A percentile compares a stretch with the other conserved stretches of the same genome.
phyloP scores from a whole-genome alignment of 2,888 invertebrate genomes.

The Cryptops parisi region DNA sequence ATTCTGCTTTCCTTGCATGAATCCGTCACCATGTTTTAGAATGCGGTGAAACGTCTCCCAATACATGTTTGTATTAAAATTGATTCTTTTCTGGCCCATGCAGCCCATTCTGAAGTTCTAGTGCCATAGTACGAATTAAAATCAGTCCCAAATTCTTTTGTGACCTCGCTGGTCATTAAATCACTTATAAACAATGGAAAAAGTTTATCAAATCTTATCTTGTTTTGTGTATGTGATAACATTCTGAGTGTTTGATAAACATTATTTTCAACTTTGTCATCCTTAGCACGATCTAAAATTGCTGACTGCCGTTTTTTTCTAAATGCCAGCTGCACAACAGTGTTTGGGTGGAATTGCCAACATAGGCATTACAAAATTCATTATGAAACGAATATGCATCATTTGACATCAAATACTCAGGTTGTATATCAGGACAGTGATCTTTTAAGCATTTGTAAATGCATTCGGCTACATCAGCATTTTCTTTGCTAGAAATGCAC shows the following conservation, averaged over 20 bases:
- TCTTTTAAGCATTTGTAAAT: background rate
- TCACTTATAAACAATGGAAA: background rate
- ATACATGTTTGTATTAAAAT: conserved; percentile 1
- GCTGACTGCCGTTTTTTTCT: background rate
- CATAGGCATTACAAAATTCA: background rate
- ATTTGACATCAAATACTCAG: background rate
- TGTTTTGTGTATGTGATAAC: background rate
- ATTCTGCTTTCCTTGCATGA: background rate
- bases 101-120: background rate
- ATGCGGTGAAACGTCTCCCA: background rate
- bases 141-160: background rate
- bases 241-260: background rate
- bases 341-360: background rate
- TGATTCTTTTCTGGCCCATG: background rate
- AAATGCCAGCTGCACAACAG: background rate
- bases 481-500: background rate
- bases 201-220: background rate
- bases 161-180: background rate
- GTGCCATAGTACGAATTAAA: background rate
- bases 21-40: background rate
- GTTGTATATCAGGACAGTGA: background rate
- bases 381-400: background rate
- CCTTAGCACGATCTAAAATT: background rate
- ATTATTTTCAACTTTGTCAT: background rate
- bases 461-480: background rate